Percentiles rank a stretch among this genome's conserved stretches.
These are phyloP conservation scores for Aphelinus atriplicis DNA, from an alignment of 1,140 invertebrate genomes.

Conservation along the genomic window DNA sequence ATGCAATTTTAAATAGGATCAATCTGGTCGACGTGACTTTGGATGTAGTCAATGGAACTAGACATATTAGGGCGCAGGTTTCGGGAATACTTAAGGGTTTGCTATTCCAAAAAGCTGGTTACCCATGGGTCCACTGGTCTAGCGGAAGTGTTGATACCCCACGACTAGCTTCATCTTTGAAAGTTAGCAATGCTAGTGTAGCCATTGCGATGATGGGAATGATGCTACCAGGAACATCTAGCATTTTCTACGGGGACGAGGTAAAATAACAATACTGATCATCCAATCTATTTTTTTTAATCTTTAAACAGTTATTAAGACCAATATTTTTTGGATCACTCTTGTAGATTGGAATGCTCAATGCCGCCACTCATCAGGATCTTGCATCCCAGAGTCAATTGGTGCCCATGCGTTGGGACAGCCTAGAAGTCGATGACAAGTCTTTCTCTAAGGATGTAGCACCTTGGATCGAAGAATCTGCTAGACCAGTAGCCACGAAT, in stretches of 20 bases:
- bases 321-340: conserved; percentile 24
- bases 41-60: conserved; percentile 69
- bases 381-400: conserved; percentile 73
- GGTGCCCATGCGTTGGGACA: conserved; percentile 72
- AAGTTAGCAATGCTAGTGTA: conserved; percentile 69
- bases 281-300: too few species aligned
- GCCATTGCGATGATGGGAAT: conserved; percentile 75
- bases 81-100: conserved; percentile 67
- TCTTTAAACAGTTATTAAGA: background rate
- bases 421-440: conserved; percentile 34
- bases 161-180: conserved; percentile 68
- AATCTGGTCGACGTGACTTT: conserved; percentile 79
- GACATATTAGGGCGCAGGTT: conserved; percentile 69
- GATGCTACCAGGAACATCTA: conserved; percentile 82
- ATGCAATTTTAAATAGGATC: conserved; percentile 71
- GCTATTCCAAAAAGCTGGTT: conserved; percentile 70
- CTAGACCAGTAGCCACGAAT: conserved; percentile 57
- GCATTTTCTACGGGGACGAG: conserved; percentile 86
- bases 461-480: conserved; percentile 70
- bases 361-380: conserved; percentile 64
- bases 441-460: conserved; percentile 50
- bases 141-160: conserved; percentile 71
- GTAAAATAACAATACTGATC: conserved; percentile 58
- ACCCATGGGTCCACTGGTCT: conserved; percentile 83
- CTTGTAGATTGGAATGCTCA: conserved; percentile 56